Evolutionary conservation across 2,888 invertebrate species (phyloP).

Genomic region (Parnassius mnemosyne): DNA sequence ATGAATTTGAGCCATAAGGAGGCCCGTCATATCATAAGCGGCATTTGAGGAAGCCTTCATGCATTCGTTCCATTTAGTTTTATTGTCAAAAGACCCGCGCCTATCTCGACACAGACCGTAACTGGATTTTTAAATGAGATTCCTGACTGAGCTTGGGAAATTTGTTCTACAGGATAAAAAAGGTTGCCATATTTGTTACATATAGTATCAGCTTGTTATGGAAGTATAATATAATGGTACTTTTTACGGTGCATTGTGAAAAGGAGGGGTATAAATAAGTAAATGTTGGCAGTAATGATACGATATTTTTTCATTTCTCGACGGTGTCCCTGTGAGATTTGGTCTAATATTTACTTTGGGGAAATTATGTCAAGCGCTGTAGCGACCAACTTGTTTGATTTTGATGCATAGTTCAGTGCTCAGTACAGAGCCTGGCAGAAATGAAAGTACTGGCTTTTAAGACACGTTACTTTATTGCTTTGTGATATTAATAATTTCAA

Average conservation of each 20-base stretch:
- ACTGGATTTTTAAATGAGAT: slow-evolving; percentile 80
- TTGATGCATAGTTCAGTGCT: slow-evolving; percentile 74
- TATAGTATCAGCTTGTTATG: slow-evolving; percentile 64
- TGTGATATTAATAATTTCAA: slow-evolving; percentile 10
- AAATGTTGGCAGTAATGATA: slow-evolving; percentile 32
- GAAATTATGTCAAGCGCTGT: slow-evolving; percentile 69
- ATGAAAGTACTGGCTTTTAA: slow-evolving; percentile 37
- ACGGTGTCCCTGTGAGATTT: slow-evolving; percentile 62
- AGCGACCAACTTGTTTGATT: slow-evolving; percentile 70
- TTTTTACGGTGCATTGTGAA: slow-evolving; percentile 60
- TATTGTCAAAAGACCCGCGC: slow-evolving; percentile 76
- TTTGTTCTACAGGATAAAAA: slow-evolving; percentile 77
- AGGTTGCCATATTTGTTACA: slow-evolving; percentile 71
- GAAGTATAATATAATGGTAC: slow-evolving; percentile 61
- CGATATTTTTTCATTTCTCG: slow-evolving; percentile 65
- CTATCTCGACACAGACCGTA: slow-evolving; percentile 72
- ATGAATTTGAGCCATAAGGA: slow-evolving; percentile 59
- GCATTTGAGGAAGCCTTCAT: slow-evolving; percentile 70
- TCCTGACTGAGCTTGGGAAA: slow-evolving; percentile 68
- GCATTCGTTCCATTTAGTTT: slow-evolving; percentile 80
- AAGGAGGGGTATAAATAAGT: slow-evolving; percentile 29
- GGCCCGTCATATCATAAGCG: slow-evolving; percentile 66
- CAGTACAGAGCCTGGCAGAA: slow-evolving; percentile 7
- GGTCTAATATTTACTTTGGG: slow-evolving; percentile 70
- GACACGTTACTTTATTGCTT: slow-evolving; percentile 28